phyloP scores from a whole-genome alignment of 2,888 invertebrate genomes.

The Elmis aenea region DNA sequence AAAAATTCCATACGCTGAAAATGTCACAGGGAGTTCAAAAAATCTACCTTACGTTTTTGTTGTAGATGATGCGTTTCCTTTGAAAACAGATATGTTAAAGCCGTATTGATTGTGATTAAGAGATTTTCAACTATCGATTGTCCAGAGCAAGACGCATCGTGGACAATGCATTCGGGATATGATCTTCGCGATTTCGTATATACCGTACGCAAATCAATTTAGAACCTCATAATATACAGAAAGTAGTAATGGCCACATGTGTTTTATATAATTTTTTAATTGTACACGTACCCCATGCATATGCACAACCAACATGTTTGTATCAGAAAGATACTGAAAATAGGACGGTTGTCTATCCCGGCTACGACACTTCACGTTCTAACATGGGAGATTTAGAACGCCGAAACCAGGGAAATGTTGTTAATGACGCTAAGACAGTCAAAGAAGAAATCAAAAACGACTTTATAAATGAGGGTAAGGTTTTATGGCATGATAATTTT shows the following conservation, averaged over 20 bases:
- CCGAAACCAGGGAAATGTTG: constrained; percentile 17
- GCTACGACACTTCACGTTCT: constrained; percentile 13
- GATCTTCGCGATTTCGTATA: constrained; percentile 19
- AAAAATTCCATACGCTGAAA: constrained; percentile 10
- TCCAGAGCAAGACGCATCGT: constrained; percentile 19
- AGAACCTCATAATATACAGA: constrained; percentile 20
- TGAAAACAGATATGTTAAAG: constrained; percentile 16
- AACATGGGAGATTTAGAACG: constrained; percentile 16
- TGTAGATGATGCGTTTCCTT: constrained; percentile 19
- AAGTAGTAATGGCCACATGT: constrained; percentile 22
- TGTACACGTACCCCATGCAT: too few species aligned
- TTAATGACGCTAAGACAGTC: constrained; percentile 5
- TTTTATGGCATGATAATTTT: constrained; percentile 17
- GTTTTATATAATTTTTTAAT: constrained; percentile 22
- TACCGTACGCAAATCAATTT: constrained; percentile 22
- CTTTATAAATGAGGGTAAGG: constrained; percentile 16
- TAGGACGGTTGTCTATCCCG: constrained; percentile 10
- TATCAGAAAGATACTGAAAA: constrained; percentile 17
- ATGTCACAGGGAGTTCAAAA: constrained; percentile 6
- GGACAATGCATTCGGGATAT: constrained; percentile 26
- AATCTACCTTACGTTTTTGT: constrained; percentile 20
- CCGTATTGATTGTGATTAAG: constrained; percentile 19
- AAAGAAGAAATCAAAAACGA: constrained; percentile 15
- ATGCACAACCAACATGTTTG: constrained; percentile 18
- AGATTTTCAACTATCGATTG: constrained; percentile 17